Percentiles rank a stretch among this genome's conserved stretches.
Conservation (phyloP, 2,888 invertebrate species). For the Matsumyia berberina region DNA sequence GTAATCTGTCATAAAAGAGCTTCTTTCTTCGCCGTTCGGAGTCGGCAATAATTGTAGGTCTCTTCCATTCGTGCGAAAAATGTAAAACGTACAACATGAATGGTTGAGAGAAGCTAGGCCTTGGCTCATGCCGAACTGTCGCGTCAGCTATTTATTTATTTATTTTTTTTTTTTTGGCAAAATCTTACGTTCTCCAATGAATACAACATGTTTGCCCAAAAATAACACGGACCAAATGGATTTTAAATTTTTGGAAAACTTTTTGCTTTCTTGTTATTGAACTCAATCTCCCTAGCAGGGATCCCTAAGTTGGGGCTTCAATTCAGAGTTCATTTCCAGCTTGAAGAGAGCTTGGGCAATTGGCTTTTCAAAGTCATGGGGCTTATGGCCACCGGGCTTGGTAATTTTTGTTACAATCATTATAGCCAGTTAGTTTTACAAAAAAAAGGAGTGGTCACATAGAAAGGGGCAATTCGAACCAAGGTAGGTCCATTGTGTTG, state of each 20-base stretch:
- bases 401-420: conserved; percentile 92
- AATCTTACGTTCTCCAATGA: conserved; percentile 98
- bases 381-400: conserved; percentile 94
- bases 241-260: conserved; percentile 99
- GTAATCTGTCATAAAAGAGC: too few relatives aligned
- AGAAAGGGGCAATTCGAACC: too few relatives aligned
- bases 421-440: conserved; percentile 83
- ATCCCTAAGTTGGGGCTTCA: conserved; percentile 97
- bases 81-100: too few relatives aligned
- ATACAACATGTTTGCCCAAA: conserved; percentile 99
- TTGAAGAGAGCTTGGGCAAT: conserved; percentile 98
- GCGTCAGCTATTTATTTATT: too few relatives aligned
- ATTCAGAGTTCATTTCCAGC: conserved; percentile 98
- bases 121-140: too few relatives aligned
- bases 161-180: too few relatives aligned
- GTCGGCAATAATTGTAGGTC: too few relatives aligned
- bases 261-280: conserved; percentile 95
- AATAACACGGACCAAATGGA: conserved; percentile 98
- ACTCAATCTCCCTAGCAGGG: conserved; percentile 84
- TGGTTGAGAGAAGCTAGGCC: too few relatives aligned
- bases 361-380: conserved; percentile 95
- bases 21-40: too few relatives aligned
- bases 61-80: too few relatives aligned
- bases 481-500: too few relatives aligned
- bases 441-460: too few relatives aligned